Evolutionary conservation across 2,113 vertebrate genomes (phyloP).

Genomic region (Ophthalmolycus amberensis): DNA sequence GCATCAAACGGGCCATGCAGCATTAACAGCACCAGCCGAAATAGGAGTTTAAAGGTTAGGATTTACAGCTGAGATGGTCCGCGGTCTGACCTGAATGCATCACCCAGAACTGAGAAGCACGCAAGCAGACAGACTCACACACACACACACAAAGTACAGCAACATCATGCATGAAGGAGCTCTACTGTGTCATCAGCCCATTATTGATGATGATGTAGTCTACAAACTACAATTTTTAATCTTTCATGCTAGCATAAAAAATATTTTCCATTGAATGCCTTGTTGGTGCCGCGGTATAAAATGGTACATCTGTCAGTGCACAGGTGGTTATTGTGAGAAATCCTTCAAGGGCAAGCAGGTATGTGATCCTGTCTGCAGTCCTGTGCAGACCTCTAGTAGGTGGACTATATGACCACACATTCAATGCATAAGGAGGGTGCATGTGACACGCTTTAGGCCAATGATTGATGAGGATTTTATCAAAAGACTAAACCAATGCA

Average conservation of each 20-base stretch:
- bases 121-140: constrained; percentile 9
- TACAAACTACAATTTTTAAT: neutral
- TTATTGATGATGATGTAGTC: neutral
- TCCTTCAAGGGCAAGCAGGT: neutral
- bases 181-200: neutral
- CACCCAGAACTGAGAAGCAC: constrained; percentile 7
- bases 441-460: neutral
- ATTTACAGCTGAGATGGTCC: constrained; percentile 21
- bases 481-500: neutral
- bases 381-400: neutral
- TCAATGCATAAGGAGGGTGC: neutral
- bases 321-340: constrained; percentile 2
- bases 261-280: neutral
- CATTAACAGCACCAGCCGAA: constrained; percentile 40
- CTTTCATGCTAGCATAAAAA: neutral
- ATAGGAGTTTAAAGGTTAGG: constrained; percentile 27
- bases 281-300: neutral
- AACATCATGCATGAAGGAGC: neutral
- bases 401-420: neutral
- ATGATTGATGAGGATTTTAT: neutral
- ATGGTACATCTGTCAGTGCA: neutral
- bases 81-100: constrained; percentile 22
- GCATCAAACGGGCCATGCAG: constrained; percentile 31
- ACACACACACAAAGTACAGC: constrained; percentile 22
- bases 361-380: neutral